Base-by-base conservation (phyloP, 2,113 vertebrate species). In the Campylomormyrus numenius region DNA sequence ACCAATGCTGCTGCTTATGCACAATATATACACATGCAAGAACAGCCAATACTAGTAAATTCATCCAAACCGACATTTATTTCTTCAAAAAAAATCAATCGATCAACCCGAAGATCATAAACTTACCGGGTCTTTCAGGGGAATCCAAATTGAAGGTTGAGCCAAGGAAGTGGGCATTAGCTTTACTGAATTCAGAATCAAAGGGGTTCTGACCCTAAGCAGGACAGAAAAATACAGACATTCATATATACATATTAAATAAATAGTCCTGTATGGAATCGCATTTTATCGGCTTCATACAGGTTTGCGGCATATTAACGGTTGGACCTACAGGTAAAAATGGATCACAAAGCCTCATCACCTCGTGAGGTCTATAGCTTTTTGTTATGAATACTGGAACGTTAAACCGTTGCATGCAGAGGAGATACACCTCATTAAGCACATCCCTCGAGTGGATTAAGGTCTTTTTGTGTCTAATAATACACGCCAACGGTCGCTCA, bases 161-260 rank as follows among this genome's bases (percentile, higher is more conserved):
- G 91, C 98, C 97, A 92, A 97, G 92, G 91, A 96, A 97, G 94
- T 94, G 96, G 92, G 96, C 96, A 92, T 95, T 96, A 58, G 93
- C 96, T 92, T 96, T 96, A 90, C 95, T 94, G 92, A 97, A 96
- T 6, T 97, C 97, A 88, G 97, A 94, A 89, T 98, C 98, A 0
- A 99, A 99, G 58, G 98, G 98, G 93, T 98, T 98, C 95, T 98
- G 97, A 87, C 97, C 98, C 98, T 99, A 91, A 0, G 89, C 46
- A 87, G 58, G 1, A 8, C 88, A 91, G 5, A 87, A 87, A 53
- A 91, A 1, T 1, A 48, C 0, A 74, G 6, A 66, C 1, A 45
- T 21, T 85, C 35, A 83, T 2, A 83, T 1, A 83, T 45, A 24
- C 11, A 53, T 53, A 48, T 48, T 42, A 42, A 42, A 42, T 8